Evolutionary conservation across 1,140 invertebrate genomes (phyloP).

Genomic region (Nephila pilipes): DNA sequence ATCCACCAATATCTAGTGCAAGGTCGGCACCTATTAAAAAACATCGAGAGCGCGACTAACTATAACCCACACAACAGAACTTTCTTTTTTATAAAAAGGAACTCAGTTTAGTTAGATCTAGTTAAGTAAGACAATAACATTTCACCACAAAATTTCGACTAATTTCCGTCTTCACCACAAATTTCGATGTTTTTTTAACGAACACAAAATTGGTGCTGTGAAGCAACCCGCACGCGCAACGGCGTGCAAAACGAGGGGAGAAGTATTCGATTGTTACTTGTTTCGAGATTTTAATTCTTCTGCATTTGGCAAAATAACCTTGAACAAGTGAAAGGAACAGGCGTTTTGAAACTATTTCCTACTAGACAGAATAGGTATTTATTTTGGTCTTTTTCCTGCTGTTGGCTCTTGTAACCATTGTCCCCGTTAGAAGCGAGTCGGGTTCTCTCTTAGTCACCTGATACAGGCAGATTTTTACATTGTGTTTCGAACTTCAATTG

Average conservation of each 20-base stretch:
- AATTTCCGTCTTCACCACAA: neutral
- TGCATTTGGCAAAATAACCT: conserved; percentile 18
- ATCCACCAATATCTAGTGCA: too few species aligned
- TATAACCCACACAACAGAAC: neutral
- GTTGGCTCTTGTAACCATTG: conserved; percentile 33
- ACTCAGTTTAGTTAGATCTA: neutral
- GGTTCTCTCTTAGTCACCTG: conserved; percentile 1
- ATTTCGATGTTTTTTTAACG: too few species aligned
- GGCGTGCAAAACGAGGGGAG: conserved; percentile 8
- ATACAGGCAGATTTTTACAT: neutral
- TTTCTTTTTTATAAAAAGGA: neutral
- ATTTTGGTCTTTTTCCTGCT: conserved; percentile 50
- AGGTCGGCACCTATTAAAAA: too few species aligned
- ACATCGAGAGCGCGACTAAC: too few species aligned
- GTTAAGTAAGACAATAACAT: neutral
- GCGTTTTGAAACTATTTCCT: conserved; percentile 56
- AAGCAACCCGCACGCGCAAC: neutral
- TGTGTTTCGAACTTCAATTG: neutral
- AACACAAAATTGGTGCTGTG: neutral
- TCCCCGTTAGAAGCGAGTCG: neutral
- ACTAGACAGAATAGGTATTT: conserved; percentile 57
- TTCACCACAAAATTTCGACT: neutral
- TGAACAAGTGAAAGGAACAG: conserved; percentile 33
- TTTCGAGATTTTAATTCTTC: conserved; percentile 29
- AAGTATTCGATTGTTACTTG: conserved; percentile 54